These are phyloP conservation scores for Gnathonemus echidnorhynchus DNA, from an alignment of 2,113 vertebrate genomes.

Conservation along the genomic window DNA sequence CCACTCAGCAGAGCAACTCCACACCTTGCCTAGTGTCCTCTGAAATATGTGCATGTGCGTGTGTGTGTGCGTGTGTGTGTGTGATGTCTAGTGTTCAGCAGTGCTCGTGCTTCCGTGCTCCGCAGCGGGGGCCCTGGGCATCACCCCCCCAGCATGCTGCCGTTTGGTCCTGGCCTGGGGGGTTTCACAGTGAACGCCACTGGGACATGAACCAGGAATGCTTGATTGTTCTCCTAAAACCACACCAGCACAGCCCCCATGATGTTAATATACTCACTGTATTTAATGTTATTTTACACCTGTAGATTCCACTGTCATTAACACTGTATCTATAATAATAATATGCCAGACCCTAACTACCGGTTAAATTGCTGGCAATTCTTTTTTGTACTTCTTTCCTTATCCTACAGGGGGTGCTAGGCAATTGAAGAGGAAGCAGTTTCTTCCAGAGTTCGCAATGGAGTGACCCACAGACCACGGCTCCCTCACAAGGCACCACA, in stretches of 20 bases:
- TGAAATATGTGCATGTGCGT: background rate
- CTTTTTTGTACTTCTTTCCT: background rate
- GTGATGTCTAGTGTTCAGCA: background rate
- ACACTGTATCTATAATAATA: background rate
- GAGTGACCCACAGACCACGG: background rate
- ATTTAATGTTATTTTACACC: background rate
- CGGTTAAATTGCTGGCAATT: background rate
- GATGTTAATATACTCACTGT: background rate
- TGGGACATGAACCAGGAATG: background rate
- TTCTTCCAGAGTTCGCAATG: background rate
- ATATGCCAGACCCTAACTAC: background rate
- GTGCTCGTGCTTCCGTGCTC: background rate
- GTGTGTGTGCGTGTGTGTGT: background rate
- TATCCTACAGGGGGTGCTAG: conserved; percentile 13
- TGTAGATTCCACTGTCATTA: background rate
- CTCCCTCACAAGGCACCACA: background rate
- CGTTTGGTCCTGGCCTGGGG: background rate
- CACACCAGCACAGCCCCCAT: background rate
- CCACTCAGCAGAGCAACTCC: background rate
- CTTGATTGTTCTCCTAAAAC: background rate
- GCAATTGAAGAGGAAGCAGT: background rate
- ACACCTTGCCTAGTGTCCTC: background rate
- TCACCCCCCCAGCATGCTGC: background rate
- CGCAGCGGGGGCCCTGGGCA: background rate
- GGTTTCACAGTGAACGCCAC: background rate